Conservation (phyloP, 2,888 invertebrate genomes). For the Cyclophora punctaria region DNA sequence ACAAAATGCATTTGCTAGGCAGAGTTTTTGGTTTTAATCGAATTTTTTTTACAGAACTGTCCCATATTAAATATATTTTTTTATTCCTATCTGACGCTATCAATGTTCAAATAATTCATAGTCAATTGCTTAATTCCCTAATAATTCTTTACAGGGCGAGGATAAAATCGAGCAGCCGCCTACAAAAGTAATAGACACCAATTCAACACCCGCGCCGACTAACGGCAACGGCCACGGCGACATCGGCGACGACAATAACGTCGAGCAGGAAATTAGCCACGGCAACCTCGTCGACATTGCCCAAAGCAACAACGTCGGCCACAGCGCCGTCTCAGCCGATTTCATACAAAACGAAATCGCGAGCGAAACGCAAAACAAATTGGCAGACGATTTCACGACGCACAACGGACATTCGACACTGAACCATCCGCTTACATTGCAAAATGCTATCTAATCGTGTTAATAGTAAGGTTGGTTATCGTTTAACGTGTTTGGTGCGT, state of each 20-base stretch:
- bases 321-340: constrained; percentile 42
- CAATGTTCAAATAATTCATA: background rate
- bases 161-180: constrained; percentile 41
- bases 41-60: too few species aligned
- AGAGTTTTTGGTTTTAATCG: too few species aligned
- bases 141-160: constrained; percentile 38
- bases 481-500: constrained; percentile 9
- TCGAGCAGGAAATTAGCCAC: background rate
- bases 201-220: constrained; percentile 33
- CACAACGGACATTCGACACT: constrained; percentile 54
- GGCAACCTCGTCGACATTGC: constrained; percentile 2
- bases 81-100: background rate
- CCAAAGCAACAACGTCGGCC: constrained; percentile 30
- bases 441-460: constrained; percentile 54
- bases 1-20: too few species aligned
- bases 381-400: constrained; percentile 54
- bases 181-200: constrained; percentile 28
- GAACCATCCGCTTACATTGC: constrained; percentile 57
- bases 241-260: constrained; percentile 6
- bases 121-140: too few species aligned
- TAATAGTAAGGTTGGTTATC: constrained; percentile 24
- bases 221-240: constrained; percentile 40
- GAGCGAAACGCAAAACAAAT: constrained; percentile 28
- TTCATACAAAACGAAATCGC: constrained; percentile 58
- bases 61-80: too few species aligned